Evolutionary conservation across 2,113 vertebrate genomes (phyloP).

Genomic region (Myiozetetes cayanensis): DNA sequence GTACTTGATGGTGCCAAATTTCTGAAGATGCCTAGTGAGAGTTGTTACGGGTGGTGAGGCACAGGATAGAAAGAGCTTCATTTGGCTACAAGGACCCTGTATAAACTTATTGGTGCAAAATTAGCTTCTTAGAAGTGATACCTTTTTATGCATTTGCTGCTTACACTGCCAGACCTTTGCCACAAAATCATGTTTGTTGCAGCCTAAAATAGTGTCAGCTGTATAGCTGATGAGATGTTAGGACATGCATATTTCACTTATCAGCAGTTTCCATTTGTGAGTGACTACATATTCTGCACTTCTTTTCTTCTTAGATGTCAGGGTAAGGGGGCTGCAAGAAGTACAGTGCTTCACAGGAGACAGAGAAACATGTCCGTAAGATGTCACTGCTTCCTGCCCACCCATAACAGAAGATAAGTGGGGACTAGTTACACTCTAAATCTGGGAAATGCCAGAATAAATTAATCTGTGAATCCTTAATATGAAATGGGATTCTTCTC

Average conservation of each 20-base stretch:
- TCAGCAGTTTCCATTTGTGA: neutral
- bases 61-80: neutral
- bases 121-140: neutral
- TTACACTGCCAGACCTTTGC: neutral
- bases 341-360: neutral
- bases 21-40: neutral
- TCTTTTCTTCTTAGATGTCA: neutral
- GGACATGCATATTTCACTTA: neutral
- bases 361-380: neutral
- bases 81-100: neutral
- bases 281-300: neutral
- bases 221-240: conserved; percentile 3
- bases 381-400: neutral
- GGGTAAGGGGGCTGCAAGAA: neutral
- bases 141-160: neutral
- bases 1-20: neutral
- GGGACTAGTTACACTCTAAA: neutral
- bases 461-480: neutral
- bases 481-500: neutral
- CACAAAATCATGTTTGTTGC: conserved; percentile 7
- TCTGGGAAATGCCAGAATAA: neutral
- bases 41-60: neutral
- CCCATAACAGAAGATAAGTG: neutral
- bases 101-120: neutral
- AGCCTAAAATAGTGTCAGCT: conserved; percentile 6